Evolutionary conservation across 64 coral and sea anemone genomes (phyloP), one percentile per base, ranked within the genome.

Genomic region (Dendronephthya gigantea): DNA sequence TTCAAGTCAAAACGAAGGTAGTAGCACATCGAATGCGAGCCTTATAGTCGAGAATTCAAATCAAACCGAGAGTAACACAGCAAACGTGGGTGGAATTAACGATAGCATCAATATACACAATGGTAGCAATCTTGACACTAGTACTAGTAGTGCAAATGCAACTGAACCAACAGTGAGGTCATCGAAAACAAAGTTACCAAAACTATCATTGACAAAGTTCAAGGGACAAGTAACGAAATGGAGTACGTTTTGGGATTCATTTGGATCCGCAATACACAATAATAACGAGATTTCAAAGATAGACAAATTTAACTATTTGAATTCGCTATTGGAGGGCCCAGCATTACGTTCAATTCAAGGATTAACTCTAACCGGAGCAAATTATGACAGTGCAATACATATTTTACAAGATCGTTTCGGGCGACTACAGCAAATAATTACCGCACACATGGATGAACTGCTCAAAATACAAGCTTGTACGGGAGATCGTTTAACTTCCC

Each of bases 381-480:
- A n/a, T n/a, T n/a, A n/a, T n/a, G n/a, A n/a, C n/a, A n/a, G n/a
- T n/a, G n/a, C n/a, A n/a, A n/a, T n/a, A n/a, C n/a, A n/a, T n/a
- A n/a, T n/a, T n/a, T n/a, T n/a, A n/a, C n/a, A n/a, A n/a, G n/a
- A n/a, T n/a, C n/a, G n/a, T n/a, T n/a, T n/a, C n/a, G n/a, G n/a
- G n/a, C n/a, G n/a, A n/a, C n/a, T n/a, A n/a, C n/a, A n/a, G 29
- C 66, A 70, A 31, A 70, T 70, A 25, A 70, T 70, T 8, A 70
- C 66, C 8, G 0, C 49, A 8, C 83, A 85, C 36, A 85, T 58
- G 83, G 49, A 85, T 49, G 83, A 85, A 28, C 47, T 85, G 48
- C 33, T 85, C 9, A 85, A 85, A 30, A 51, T 85, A 13, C 83
- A 23, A 19, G 22, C 35, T 22, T 65, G 84, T 66, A 31, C 51